Base-by-base conservation (phyloP, 2,888 invertebrate species). In the Sphecodes monilicornis region DNA sequence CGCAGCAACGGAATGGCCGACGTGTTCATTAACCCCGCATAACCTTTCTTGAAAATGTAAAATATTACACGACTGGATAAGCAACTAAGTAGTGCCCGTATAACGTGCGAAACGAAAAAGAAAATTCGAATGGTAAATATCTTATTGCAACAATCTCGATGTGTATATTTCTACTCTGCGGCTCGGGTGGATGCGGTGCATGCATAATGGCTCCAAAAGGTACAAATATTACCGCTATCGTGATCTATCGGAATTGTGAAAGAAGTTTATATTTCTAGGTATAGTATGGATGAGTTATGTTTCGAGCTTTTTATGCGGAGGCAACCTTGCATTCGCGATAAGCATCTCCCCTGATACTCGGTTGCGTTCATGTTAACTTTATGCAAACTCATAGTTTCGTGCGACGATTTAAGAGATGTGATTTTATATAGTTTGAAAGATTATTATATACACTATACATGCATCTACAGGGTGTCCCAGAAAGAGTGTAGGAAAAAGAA, bases 41-140 rank as follows among this genome's bases (percentile, higher is more conserved):
- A 36, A 64, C 64, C 64, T 64, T 64, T 32, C 64, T 64, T 36
- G 64, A 64, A 64, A 64, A 22, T 32, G 64, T 32, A 64, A 64
- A 64, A 64, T 64, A 64, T 36, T 22, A 18, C 32, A 18, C 32
- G 64, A 1, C 64, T 3, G 32, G 32, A 64, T 10, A 32, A 64
- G 64, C 64, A 32, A 64, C 32, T 32, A 32, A 64, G 22, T 64
- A 36, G 64, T 10, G 18, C 18, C 64, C 32, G 18, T 18, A 18
- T 18, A 29, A 60, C 16, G 60, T 29, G 29, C 18, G 22, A 10
- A 22, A 22, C 22, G 32, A 32, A 64, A 64, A 64, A 64, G 32
- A 22, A 64, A 64, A 64, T 32, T 64, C 64, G 64, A 64, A 32
- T 32, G 29, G 60, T 16, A 29, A 60, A 18, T 32, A 64, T 64